Base-by-base conservation (phyloP, 2,113 vertebrate genomes). In the Chroicocephalus ridibundus region DNA sequence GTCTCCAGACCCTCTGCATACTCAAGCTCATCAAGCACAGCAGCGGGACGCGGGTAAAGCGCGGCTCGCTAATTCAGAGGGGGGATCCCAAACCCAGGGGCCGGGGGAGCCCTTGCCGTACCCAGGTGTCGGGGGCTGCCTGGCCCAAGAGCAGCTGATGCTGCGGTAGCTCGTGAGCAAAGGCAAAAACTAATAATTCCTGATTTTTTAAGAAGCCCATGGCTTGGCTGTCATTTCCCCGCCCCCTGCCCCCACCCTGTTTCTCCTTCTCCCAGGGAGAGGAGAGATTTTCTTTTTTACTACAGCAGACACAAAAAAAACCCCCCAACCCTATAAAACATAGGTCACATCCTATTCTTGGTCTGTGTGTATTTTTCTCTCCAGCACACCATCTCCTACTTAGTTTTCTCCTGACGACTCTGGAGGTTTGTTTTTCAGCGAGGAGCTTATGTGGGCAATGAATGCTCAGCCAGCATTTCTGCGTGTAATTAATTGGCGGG, bases 401-500 rank as follows among this genome's bases (percentile, higher is more conserved):
- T 76, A 2, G 2, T 69, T 92, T 95, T 80, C 75, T 96, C 68
- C 77, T 81, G 70, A 66, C 6, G 2, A 61, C 82, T 76, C 86
- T 72, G 93, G 92, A 96, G 96, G 94, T 95, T 97, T 95, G 62
- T 88, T 96, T 93, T 96, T 64, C 88, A 92, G 83, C 75, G n/a
- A 88, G 78, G 86, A 93, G 64, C 93, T 96, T 89, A 93, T 72
- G 94, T 90, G 91, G 86, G 93, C 90, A 89, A 88, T 87, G 95
- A 92, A 78, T 91, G 86, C 88, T 96, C 95, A 82, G 93, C 78
- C 91, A 90, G 94, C 74, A 62, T 95, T 94, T 96, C 95, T 96
- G 93, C 26, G 5, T 96, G 88, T 86, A 82, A 97, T 97, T 97
- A 97, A 96, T 95, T 96, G 96, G 91, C 92, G 79, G 84, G 93